These are phyloP conservation scores for Trididemnum nubilum DNA, from an alignment of 23 tunicate species.

Conservation along the genomic window DNA sequence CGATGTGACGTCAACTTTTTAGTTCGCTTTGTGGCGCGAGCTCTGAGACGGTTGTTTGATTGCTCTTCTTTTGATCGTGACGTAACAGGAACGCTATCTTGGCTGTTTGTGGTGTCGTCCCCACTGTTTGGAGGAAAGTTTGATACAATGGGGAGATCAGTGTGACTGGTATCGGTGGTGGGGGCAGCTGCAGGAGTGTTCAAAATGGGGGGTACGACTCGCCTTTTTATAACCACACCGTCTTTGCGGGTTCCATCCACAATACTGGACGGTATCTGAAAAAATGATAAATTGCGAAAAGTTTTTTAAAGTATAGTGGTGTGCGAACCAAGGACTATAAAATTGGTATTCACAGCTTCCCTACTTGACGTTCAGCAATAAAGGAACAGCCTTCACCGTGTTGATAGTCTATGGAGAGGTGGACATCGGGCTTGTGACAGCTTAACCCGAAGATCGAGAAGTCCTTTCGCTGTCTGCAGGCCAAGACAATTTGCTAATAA, in stretches of 20 bases:
- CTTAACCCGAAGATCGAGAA: no score
- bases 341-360: no score
- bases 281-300: no score
- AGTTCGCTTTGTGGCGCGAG: slow-evolving; percentile 1
- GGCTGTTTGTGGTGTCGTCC: slow-evolving; percentile 11
- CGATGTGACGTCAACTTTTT: slow-evolving; percentile 5
- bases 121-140: background rate
- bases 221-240: slow-evolving; percentile 57
- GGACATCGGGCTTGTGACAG: no score
- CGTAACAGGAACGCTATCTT: slow-evolving; percentile 28
- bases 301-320: no score
- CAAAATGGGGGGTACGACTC: slow-evolving; percentile 75
- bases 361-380: no score
- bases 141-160: slow-evolving; percentile 21
- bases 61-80: background rate
- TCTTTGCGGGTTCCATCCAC: slow-evolving; percentile 19
- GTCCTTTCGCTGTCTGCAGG: no score
- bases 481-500: no score
- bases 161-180: background rate
- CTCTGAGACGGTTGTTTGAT: background rate
- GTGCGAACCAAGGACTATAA: no score
- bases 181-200: slow-evolving; percentile 25
- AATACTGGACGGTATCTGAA: slow-evolving; percentile 38
- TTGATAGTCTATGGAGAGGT: no score
- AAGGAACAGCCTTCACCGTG: no score